Evolutionary conservation across 2,888 invertebrate genomes (phyloP).

Genomic region (Macroteleia sp.): DNA sequence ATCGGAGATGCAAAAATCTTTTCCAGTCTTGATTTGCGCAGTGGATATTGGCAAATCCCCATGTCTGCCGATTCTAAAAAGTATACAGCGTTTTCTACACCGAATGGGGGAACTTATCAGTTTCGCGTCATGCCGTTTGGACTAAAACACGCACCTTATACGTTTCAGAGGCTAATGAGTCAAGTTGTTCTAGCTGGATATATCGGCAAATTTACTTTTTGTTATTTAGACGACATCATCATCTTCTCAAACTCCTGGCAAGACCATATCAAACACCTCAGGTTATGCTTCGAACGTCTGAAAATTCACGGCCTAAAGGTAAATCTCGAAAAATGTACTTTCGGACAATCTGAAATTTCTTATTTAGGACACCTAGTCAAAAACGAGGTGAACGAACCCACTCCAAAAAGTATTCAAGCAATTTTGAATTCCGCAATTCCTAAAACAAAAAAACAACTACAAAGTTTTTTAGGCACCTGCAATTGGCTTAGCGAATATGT

Average conservation of each 20-base stretch:
- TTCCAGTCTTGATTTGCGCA: conserved; percentile 69
- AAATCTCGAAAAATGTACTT: background rate
- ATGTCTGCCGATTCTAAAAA: conserved; percentile 59
- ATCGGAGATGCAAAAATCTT: conserved; percentile 68
- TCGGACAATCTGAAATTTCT: background rate
- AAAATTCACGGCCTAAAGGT: background rate
- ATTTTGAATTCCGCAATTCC: background rate
- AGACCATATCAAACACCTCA: background rate
- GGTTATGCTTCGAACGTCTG: background rate
- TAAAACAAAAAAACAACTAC: background rate
- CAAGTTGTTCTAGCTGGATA: background rate
- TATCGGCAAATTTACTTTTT: background rate
- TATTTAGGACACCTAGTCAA: background rate
- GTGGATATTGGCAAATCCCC: conserved; percentile 74
- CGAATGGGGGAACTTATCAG: conserved; percentile 69
- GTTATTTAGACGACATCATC: background rate
- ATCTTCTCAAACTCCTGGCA: conserved; percentile 6
- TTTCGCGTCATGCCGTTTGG: conserved; percentile 55
- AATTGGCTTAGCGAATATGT: conserved; percentile 6
- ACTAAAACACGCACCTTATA: background rate
- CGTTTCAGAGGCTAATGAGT: background rate
- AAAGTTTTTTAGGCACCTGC: conserved; percentile 5
- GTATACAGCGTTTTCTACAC: conserved; percentile 70
- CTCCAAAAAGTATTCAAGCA: background rate
- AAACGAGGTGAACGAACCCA: background rate